These are phyloP conservation scores for Oeneis ivallda DNA, from an alignment of 2,888 invertebrate species.

Conservation along the genomic window DNA sequence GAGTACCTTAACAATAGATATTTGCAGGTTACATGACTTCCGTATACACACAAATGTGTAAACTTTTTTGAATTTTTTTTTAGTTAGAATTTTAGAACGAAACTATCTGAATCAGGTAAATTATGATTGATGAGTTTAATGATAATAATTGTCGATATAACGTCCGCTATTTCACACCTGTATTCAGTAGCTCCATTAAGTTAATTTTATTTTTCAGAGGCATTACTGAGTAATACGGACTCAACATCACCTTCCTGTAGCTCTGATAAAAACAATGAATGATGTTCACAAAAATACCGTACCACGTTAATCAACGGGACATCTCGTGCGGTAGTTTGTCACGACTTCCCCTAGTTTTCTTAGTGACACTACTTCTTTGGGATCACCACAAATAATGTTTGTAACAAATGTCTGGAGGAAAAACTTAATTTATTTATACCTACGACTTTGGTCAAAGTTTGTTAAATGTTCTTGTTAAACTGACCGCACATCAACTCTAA, in stretches of 20 bases:
- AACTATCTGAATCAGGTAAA: no score
- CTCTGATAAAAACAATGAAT: slow-evolving; percentile 18
- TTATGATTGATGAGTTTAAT: no score
- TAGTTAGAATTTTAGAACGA: no score
- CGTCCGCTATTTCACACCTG: no score
- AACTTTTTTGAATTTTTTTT: no score
- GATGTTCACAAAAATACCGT: slow-evolving; percentile 46
- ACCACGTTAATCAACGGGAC: slow-evolving; percentile 61
- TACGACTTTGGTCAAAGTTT: neutral
- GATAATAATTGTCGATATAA: no score
- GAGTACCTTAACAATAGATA: no score
- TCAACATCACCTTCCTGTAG: neutral
- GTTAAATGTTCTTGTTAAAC: neutral
- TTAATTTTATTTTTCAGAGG: neutral
- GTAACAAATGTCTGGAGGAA: slow-evolving; percentile 10
- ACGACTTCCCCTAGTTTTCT: slow-evolving; percentile 50
- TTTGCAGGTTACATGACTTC: no score
- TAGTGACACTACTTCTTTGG: slow-evolving; percentile 49
- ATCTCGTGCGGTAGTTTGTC: slow-evolving; percentile 60
- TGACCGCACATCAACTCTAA: neutral
- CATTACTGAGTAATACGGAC: neutral
- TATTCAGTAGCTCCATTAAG: no score
- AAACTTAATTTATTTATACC: slow-evolving; percentile 18
- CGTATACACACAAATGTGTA: no score
- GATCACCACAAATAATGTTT: slow-evolving; percentile 31